Base-by-base conservation (phyloP, 37 sponge, comb jelly and placozoan genomes). In the Ephydatia muelleri region DNA sequence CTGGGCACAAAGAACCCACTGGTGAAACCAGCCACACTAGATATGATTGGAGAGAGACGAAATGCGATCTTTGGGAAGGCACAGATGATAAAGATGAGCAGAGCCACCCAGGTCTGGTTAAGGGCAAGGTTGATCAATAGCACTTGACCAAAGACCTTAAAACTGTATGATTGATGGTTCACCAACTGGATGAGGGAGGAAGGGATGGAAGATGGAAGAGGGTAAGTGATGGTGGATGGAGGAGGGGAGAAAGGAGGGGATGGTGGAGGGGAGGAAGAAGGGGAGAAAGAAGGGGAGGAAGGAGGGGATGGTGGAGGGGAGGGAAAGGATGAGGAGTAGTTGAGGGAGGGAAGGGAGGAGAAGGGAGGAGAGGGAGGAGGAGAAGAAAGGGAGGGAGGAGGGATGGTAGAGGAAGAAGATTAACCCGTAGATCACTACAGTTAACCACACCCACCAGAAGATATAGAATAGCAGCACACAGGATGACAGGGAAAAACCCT, bases 1-100 rank as follows among this genome's bases (percentile, higher is more conserved):
- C 77, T 65, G 34, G 95, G 95, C 8, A 94, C 78, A 72, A 97
- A 94, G 87, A 97, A 97, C 11, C 97, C 97, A 79, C 95, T 90
- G 38, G 93, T 91, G 83, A 97, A 97, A 21, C 97, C 97, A 37
- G 89, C 86, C 0, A 93, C 87, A 38, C 85, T 77, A 14, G 95
- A 68, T 19, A 94, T 64, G 39, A 91, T 68, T 0, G 97, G 93
- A 2, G 97, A 97, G 11, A 97, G 48, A 3, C 93, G 65, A 40
- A 84, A 67, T 32, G 90, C 84, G 6, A 48, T 71, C 25, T 28
- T 65, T 4, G 97, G 97, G 64, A 87, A 72, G n/a, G 83, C 73
- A 33, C 81, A 76, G 49, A 97, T 85, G 73, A 97, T 38, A 40
- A 92, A 84, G 35, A 86, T 88, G 30, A 94, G 85, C 33, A 94